Percentiles rank a stretch among this genome's conserved stretches.
phyloP scores from a whole-genome alignment of 1,140 invertebrate species.

The Piezodorus guildinii region DNA sequence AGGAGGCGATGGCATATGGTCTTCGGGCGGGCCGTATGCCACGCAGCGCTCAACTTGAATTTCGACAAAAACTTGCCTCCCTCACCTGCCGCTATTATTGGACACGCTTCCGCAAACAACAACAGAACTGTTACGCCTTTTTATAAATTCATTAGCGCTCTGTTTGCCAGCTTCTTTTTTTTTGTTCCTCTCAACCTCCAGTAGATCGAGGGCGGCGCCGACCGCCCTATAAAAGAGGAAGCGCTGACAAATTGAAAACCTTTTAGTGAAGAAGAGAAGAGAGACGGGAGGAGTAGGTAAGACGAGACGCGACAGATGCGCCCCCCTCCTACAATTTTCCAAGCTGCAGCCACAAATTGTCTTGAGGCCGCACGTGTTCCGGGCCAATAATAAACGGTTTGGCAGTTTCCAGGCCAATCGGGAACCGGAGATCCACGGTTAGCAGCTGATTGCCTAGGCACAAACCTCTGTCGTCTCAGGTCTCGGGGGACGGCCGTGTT shows the following conservation, averaged over 20 bases:
- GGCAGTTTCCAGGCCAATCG: background rate
- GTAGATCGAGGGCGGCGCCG: background rate
- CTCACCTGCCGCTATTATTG: conserved; percentile 1
- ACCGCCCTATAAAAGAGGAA: background rate
- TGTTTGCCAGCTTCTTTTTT: background rate
- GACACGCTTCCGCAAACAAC: conserved; percentile 5
- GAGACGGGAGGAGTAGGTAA: background rate
- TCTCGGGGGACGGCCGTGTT: no score
- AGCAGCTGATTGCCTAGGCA: no score
- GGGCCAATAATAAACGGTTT: background rate
- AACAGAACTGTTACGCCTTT: conserved; percentile 10
- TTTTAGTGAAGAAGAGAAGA: background rate
- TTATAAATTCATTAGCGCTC: conserved; percentile 10
- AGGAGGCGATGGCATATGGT: background rate
- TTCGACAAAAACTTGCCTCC: conserved; percentile 1
- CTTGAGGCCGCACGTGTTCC: background rate
- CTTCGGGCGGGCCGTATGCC: background rate
- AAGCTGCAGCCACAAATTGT: conserved; percentile 1
- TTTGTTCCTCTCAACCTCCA: background rate
- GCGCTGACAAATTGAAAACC: conserved; percentile 12
- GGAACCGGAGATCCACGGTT: no score
- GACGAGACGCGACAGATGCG: conserved; percentile 3
- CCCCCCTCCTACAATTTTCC: background rate
- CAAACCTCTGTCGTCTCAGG: no score
- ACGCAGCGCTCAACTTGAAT: background rate